Conservation (phyloP, 2,888 invertebrate species). For the Encarsia formosa region DNA sequence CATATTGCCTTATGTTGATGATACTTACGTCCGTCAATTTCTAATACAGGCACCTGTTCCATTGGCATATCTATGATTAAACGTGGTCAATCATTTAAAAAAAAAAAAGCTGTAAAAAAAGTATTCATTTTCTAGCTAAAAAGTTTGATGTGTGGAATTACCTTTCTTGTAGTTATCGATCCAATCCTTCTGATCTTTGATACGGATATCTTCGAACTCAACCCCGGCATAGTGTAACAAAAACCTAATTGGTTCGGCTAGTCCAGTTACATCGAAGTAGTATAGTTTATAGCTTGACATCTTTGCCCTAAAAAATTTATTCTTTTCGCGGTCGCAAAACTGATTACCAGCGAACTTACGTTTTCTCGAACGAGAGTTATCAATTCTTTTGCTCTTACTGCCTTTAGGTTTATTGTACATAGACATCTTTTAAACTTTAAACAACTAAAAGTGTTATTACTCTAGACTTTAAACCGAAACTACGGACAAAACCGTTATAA, state of each 20-base stretch:
- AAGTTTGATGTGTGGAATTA: constrained; percentile 22
- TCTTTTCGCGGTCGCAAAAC: too few species aligned
- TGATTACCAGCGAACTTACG: too few species aligned
- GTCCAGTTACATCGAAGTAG: constrained; percentile 50
- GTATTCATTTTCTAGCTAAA: not conserved
- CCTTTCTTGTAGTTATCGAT: constrained; percentile 32
- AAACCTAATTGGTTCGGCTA: constrained; percentile 48
- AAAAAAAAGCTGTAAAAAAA: not conserved
- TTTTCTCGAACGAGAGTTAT: too few species aligned
- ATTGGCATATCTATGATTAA: constrained; percentile 49
- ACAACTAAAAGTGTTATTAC: too few species aligned
- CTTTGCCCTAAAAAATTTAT: too few species aligned
- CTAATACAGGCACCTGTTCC: constrained; percentile 52
- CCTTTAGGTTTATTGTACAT: too few species aligned
- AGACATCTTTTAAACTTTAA: too few species aligned
- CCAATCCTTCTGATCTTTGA: constrained; percentile 41
- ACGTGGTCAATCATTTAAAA: constrained; percentile 2
- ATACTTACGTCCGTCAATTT: constrained; percentile 50
- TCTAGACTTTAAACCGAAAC: too few species aligned
- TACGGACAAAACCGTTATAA: too few species aligned
- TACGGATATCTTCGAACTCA: constrained; percentile 48
- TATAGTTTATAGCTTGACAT: constrained; percentile 44
- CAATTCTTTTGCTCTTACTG: too few species aligned
- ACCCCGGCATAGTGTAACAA: constrained; percentile 44
- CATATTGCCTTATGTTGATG: constrained; percentile 55